These are phyloP conservation scores for Solea senegalensis DNA, from an alignment of 2,113 vertebrate genomes.

Conservation along the genomic window DNA sequence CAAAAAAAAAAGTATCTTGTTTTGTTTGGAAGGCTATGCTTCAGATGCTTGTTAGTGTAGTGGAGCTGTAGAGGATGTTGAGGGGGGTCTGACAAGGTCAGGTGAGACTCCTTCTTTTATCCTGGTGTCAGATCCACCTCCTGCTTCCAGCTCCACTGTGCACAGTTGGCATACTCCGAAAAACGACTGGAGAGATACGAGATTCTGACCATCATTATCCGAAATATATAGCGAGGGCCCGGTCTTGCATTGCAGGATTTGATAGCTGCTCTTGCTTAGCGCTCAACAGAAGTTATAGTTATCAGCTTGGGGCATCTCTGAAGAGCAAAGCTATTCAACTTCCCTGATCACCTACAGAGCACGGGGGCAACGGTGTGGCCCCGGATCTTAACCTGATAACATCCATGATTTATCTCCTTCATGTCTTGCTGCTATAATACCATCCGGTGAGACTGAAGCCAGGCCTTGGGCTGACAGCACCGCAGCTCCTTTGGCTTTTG, in stretches of 20 bases:
- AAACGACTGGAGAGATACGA: conserved; percentile 31
- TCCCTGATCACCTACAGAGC: conserved; percentile 60
- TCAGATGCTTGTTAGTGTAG: conserved; percentile 64
- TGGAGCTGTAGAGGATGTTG: conserved; percentile 42
- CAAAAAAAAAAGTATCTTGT: conserved; percentile 26
- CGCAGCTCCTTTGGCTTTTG: conserved; percentile 43
- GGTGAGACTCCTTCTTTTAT: conserved; percentile 39
- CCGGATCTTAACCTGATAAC: conserved; percentile 68
- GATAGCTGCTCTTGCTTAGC: conserved; percentile 33
- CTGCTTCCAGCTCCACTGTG: conserved; percentile 33
- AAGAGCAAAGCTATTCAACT: conserved; percentile 48
- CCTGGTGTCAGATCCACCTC: conserved; percentile 44
- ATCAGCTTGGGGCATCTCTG: conserved; percentile 61
- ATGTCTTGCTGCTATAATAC: conserved; percentile 66
- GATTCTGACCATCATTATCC: conserved; percentile 62
- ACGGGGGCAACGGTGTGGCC: conserved; percentile 28
- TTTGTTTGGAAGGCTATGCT: conserved; percentile 41
- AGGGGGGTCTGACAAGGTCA: conserved; percentile 57
- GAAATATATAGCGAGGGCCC: conserved; percentile 52
- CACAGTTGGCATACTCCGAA: conserved; percentile 37
- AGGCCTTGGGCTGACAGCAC: conserved; percentile 36
- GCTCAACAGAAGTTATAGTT: conserved; percentile 34
- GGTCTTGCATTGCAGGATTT: conserved; percentile 46
- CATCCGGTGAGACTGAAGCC: conserved; percentile 41
- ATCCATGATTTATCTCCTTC: conserved; percentile 70